Conservation (phyloP, 1,140 invertebrate species). For the Papilio dardanus region DNA sequence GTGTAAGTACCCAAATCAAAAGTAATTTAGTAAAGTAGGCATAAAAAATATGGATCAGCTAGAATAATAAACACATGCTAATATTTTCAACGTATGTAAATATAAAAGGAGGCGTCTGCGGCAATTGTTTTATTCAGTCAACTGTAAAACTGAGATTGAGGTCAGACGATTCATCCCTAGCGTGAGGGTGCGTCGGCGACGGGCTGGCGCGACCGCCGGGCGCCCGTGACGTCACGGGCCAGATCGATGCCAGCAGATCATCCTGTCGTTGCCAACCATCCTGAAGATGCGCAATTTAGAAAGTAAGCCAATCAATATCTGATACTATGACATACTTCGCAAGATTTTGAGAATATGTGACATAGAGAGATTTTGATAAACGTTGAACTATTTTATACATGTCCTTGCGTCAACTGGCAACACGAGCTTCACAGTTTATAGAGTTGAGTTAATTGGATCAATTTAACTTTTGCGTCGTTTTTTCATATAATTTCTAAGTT, state of each 20-base stretch:
- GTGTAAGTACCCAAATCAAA: no score
- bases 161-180: conserved; percentile 62
- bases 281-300: conserved; percentile 24
- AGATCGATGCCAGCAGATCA: conserved; percentile 54
- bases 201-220: conserved; percentile 58
- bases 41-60: no score
- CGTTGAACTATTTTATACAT: neutral
- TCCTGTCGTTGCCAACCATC: conserved; percentile 32
- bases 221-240: conserved; percentile 61
- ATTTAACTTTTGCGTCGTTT: no score
- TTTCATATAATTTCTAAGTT: no score
- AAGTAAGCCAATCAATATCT: conserved; percentile 29
- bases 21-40: no score
- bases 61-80: no score
- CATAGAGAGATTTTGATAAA: neutral
- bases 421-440: neutral
- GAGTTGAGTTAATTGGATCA: no score
- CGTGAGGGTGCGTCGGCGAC: conserved; percentile 70
- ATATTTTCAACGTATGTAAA: conserved; percentile 18
- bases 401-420: neutral
- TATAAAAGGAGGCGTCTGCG: conserved; percentile 23
- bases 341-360: neutral
- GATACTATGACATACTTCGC: neutral
- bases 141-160: conserved; percentile 56
- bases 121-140: conserved; percentile 38